Conservation (phyloP, 2,797 vertebrate species). For the Vireo griseus region DNA sequence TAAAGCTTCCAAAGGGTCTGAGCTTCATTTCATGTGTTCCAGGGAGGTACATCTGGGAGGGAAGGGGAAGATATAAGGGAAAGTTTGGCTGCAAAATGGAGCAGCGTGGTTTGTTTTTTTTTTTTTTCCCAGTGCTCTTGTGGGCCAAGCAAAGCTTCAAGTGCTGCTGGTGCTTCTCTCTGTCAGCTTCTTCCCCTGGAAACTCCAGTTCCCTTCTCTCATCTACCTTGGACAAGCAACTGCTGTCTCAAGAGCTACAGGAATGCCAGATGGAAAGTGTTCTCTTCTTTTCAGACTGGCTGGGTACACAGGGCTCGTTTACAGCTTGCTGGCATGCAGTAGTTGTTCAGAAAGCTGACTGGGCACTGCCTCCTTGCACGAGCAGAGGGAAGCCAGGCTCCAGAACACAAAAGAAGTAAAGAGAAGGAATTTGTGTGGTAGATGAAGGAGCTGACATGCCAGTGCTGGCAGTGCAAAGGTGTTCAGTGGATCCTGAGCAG, state of each 20-base stretch:
- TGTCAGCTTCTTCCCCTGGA: slow-evolving; percentile 26
- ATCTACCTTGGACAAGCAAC: slow-evolving; percentile 5
- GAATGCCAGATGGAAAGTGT: not conserved
- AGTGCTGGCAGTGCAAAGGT: not conserved
- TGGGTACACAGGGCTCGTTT: not conserved
- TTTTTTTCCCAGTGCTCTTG: not conserved
- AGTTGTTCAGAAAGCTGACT: not conserved
- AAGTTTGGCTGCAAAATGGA: not conserved
- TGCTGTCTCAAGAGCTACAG: not conserved
- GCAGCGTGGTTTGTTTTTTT: not conserved
- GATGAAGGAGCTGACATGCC: not conserved
- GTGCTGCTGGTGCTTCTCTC: not conserved
- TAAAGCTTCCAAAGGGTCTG: not conserved
- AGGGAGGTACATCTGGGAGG: not conserved
- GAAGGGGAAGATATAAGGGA: not conserved
- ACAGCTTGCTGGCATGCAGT: slow-evolving; percentile 6
- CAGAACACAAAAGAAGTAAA: not conserved
- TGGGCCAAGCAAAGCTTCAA: not conserved
- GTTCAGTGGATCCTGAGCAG: not conserved
- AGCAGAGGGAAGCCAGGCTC: not conserved
- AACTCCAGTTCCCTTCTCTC: not conserved
- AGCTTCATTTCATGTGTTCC: not conserved
- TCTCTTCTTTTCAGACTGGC: not conserved
- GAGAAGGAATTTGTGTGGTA: not conserved
- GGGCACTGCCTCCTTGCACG: not conserved